A percentile compares a stretch with the other conserved stretches of the same genome.
Evolutionary conservation across 2,888 invertebrate genomes (phyloP).

Genomic region (Cephalotes varians): DNA sequence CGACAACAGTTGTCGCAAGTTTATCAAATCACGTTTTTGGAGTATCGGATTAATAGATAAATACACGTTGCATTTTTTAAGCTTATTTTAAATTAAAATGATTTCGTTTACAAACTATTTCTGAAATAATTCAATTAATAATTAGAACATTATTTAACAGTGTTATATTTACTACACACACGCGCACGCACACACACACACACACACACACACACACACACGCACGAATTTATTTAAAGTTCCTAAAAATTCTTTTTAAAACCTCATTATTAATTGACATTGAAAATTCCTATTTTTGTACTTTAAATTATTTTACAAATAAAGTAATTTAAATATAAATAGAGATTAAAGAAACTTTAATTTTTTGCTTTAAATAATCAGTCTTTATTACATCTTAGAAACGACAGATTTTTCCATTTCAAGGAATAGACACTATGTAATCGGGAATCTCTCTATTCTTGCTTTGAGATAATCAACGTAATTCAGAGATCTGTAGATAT

Average conservation of each 20-base stretch:
- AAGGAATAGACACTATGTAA: not conserved
- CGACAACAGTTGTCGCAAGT: not conserved
- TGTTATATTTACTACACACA: no score
- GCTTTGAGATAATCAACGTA: conserved; percentile 9
- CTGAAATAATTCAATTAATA: not conserved
- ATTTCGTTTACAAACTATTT: not conserved
- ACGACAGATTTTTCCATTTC: not conserved
- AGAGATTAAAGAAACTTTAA: not conserved
- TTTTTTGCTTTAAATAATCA: not conserved
- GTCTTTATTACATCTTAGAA: not conserved
- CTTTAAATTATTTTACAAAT: not conserved
- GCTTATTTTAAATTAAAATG: not conserved
- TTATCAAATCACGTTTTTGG: conserved; percentile 1
- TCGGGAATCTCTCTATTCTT: not conserved
- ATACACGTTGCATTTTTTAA: not conserved
- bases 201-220: no score
- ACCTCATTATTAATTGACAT: not conserved
- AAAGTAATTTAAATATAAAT: no score
- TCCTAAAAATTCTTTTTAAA: not conserved
- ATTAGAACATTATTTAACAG: not conserved
- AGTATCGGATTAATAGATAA: not conserved
- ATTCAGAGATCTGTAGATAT: not conserved
- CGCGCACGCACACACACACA: no score
- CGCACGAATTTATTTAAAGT: not conserved
- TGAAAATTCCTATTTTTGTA: not conserved